Percentiles rank a stretch among this genome's conserved stretches.
These are phyloP conservation scores for Fukomys damarensis DNA, from an alignment of 2,113 vertebrate genomes.

Conservation along the genomic window DNA sequence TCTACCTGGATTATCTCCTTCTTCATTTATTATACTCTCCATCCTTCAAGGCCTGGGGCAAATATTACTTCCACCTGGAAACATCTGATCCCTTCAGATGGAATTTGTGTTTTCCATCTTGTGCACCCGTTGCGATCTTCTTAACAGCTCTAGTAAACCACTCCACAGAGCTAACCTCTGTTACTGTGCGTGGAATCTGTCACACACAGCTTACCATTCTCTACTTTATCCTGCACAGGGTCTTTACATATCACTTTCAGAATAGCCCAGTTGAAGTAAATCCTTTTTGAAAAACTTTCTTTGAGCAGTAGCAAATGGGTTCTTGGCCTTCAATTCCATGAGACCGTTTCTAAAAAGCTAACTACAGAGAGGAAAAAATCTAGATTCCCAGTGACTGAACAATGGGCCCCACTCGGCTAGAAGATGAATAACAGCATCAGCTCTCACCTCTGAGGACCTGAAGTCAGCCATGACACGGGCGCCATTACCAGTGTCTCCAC, in stretches of 20 bases:
- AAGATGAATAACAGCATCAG: not conserved
- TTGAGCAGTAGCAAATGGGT: not conserved
- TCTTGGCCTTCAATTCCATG: not conserved
- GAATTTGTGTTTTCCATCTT: not conserved
- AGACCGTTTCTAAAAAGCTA: conserved; percentile 29
- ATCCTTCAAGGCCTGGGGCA: not conserved
- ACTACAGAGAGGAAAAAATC: not conserved
- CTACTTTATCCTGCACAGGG: not conserved
- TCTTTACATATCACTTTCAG: not conserved
- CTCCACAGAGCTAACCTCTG: not conserved
- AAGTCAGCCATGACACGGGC: not conserved
- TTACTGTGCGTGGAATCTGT: not conserved
- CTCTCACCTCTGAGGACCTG: not conserved
- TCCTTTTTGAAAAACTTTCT: not conserved
- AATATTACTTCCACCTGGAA: not conserved
- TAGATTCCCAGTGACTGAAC: not conserved
- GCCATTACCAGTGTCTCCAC: not conserved
- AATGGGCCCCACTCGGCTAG: not conserved
- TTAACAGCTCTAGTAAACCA: not conserved
- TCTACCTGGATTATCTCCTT: not conserved
- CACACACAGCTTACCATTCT: not conserved
- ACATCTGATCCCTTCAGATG: not conserved
- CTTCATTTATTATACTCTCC: not conserved
- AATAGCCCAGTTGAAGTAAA: not conserved
- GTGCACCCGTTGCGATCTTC: not conserved